Conservation (phyloP, 2,888 invertebrate species). For the Lomographa bimaculata region DNA sequence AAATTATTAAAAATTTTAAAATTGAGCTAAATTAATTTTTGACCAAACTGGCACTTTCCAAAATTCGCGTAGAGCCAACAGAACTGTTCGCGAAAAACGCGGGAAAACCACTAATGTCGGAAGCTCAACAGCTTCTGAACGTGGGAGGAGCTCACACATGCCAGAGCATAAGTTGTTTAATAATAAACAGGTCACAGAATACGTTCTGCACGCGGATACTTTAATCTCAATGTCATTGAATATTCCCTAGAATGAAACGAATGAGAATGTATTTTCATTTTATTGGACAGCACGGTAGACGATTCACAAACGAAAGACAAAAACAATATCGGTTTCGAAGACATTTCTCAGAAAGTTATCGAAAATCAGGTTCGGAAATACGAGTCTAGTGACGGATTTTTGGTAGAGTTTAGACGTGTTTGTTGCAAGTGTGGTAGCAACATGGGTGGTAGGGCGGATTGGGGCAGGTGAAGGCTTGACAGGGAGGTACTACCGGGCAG, state of each 20-base stretch:
- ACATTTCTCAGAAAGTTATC: no score
- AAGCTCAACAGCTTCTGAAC: conserved; percentile 40
- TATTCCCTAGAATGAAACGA: conserved; percentile 1
- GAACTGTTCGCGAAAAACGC: conserved; percentile 66
- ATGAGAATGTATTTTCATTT: conserved; percentile 2
- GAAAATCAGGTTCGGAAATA: no score
- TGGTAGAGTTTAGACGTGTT: conserved; percentile 63
- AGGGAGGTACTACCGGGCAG: conserved; percentile 63
- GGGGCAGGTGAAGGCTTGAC: conserved; percentile 74
- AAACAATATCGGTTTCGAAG: no score
- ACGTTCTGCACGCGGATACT: conserved; percentile 6
- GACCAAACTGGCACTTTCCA: not conserved
- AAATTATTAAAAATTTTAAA: no score
- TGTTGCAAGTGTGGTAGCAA: conserved; percentile 71
- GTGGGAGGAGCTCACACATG: conserved; percentile 52
- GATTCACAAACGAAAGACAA: conserved; percentile 25
- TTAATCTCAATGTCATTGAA: conserved; percentile 5
- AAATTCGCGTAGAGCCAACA: conserved; percentile 28
- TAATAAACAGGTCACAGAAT: conserved; percentile 39
- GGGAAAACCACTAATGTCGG: conserved; percentile 59
- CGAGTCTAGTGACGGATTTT: no score
- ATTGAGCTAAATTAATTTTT: no score
- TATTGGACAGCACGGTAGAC: conserved; percentile 17
- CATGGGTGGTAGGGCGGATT: conserved; percentile 75
- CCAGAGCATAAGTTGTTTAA: conserved; percentile 48